Conservation (phyloP, 2,797 vertebrate genomes). For the Florisuga fusca region DNA sequence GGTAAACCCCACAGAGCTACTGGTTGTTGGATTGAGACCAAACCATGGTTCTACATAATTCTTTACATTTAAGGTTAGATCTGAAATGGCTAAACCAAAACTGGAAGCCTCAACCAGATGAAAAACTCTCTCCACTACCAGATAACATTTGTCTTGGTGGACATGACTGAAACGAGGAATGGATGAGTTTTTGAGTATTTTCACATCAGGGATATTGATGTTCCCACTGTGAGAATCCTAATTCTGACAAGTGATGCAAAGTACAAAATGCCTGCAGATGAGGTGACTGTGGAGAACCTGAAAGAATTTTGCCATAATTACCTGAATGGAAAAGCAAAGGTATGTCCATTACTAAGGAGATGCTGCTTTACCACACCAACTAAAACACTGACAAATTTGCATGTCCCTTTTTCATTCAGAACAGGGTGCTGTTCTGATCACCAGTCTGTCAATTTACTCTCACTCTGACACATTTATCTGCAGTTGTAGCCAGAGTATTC, state of each 20-base stretch:
- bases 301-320: constrained; percentile 84
- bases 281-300: constrained; percentile 80
- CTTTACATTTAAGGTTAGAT: not conserved
- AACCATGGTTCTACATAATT: not conserved
- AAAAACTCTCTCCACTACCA: constrained; percentile 39
- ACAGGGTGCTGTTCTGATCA: not conserved
- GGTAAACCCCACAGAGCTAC: not conserved
- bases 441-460: not conserved
- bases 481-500: not conserved
- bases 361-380: not conserved
- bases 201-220: constrained; percentile 79
- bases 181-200: constrained; percentile 90
- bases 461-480: not conserved
- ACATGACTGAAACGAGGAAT: constrained; percentile 86
- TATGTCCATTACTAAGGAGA: constrained; percentile 35
- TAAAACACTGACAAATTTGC: not conserved
- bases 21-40: not conserved
- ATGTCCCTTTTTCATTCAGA: not conserved
- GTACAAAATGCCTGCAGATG: constrained; percentile 89
- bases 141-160: constrained; percentile 88
- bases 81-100: not conserved
- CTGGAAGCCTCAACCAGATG: not conserved
- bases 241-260: constrained; percentile 85
- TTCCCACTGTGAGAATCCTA: constrained; percentile 87
- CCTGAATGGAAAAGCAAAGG: constrained; percentile 88